Evolutionary conservation across 2,113 vertebrate species (phyloP).

Genomic region (Leptobrachium ailaonicum): DNA sequence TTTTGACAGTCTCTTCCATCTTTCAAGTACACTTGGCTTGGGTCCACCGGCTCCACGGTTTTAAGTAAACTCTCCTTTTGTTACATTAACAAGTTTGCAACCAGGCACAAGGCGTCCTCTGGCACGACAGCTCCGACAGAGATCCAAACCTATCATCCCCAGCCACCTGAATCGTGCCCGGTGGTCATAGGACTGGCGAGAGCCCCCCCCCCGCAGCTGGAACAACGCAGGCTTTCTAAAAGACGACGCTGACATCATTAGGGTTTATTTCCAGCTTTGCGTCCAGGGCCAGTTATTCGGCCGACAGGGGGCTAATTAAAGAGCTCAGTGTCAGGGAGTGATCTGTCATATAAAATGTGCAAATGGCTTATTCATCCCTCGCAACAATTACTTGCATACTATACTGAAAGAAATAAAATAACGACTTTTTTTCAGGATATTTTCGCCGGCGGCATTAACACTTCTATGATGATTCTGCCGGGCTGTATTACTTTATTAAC

Average conservation of each 20-base stretch:
- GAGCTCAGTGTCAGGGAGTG: constrained; percentile 67
- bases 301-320: constrained; percentile 73
- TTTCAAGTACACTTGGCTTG: constrained; percentile 88
- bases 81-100: constrained; percentile 1
- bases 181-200: no score
- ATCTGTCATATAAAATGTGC: constrained; percentile 75
- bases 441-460: no score
- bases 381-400: neutral
- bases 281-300: constrained; percentile 64
- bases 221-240: constrained; percentile 53
- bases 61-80: constrained; percentile 79
- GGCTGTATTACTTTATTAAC: no score
- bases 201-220: constrained; percentile 58
- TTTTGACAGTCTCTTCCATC: constrained; percentile 87
- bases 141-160: neutral
- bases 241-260: constrained; percentile 79
- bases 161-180: neutral
- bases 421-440: no score
- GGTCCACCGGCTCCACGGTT: constrained; percentile 80
- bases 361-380: constrained; percentile 65
- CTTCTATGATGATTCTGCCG: no score
- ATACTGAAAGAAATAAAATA: no score
- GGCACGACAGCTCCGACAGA: neutral
- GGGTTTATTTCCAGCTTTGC: constrained; percentile 78
- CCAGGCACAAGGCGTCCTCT: neutral